Evolutionary conservation across 2,113 vertebrate species (phyloP), one percentile per base, ranked within the genome.

Genomic region (Dasyurus viverrinus): DNA sequence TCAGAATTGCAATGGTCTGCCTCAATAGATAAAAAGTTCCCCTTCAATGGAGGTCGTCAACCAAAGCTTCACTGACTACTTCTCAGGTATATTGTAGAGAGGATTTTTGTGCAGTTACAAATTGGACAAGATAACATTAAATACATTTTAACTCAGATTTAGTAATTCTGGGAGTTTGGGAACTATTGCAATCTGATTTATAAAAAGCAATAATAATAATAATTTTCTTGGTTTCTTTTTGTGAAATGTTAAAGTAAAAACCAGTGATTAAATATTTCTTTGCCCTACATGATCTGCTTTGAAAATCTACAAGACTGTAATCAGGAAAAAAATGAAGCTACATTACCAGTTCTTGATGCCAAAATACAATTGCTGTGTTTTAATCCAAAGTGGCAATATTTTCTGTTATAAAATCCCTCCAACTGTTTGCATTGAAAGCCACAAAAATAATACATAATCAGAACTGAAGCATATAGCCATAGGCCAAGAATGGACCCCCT

Each of bases 401-500:
- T 95, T 76, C 53, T 89, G 2, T 91, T 94, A 93, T 89, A 92
- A 96, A 93, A 50, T 92, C 12, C 46, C 46, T 94, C 54, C 89
- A 91, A 57, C 24, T 47, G 14, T 90, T 60, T 68, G 89, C 16
- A 53, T 93, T 57, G 95, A 55, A 89, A 93, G 46, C n/a, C 94
- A 10, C 9, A 53, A 54, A 54, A 92, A 89, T 36, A 24, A 90
- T 54, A 68, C 16, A 23, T 22, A 46, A 46, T 19, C 42, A 96
- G n/a, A 98, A 54, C 76, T 89, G 91, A 96, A 97, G 93, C 24
- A 50, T 93, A 90, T 48, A 93, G 48, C 90, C 96, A 47, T 92
- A 95, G 93, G 53, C 46, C 89, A 98, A 95, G 89, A 97, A 91
- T 95, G 96, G 53, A 92, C 55, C 90, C 95, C 89, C 6, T 36